phyloP scores from a whole-genome alignment of 2,113 vertebrate genomes.

The Gila orcuttii region DNA sequence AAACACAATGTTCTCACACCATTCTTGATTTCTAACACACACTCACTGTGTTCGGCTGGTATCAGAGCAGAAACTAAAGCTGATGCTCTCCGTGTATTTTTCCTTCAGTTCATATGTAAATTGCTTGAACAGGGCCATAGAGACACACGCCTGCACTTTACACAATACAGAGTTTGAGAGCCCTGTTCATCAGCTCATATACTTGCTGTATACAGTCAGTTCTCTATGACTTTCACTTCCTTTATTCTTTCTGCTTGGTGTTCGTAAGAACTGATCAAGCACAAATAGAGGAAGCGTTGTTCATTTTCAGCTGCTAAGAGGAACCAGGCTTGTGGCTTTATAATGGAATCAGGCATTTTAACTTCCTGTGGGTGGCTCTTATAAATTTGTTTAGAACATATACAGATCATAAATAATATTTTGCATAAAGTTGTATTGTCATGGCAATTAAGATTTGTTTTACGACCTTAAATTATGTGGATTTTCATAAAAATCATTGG shows the following conservation, averaged over 20 bases:
- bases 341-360: constrained; percentile 7
- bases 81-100: too few species aligned
- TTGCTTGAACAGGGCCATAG: neutral
- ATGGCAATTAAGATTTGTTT: neutral
- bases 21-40: too few species aligned
- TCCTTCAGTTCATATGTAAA: too few species aligned
- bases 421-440: too few species aligned
- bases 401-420: neutral
- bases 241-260: neutral
- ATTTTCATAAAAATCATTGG: neutral
- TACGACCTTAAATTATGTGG: neutral
- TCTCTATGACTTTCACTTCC: constrained; percentile 21
- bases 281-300: constrained; percentile 30
- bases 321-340: constrained; percentile 16
- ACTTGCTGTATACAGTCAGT: neutral
- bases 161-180: neutral
- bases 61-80: too few species aligned
- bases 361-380: constrained; percentile 37
- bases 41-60: too few species aligned
- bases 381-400: neutral
- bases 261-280: neutral
- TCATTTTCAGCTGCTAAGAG: constrained; percentile 9
- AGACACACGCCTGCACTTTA: neutral
- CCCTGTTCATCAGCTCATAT: neutral
- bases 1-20: too few species aligned